A percentile compares a stretch with the other conserved stretches of the same genome.
These are phyloP conservation scores for Sarcophaga variegata DNA, from an alignment of 2,888 invertebrate genomes.

Conservation along the genomic window DNA sequence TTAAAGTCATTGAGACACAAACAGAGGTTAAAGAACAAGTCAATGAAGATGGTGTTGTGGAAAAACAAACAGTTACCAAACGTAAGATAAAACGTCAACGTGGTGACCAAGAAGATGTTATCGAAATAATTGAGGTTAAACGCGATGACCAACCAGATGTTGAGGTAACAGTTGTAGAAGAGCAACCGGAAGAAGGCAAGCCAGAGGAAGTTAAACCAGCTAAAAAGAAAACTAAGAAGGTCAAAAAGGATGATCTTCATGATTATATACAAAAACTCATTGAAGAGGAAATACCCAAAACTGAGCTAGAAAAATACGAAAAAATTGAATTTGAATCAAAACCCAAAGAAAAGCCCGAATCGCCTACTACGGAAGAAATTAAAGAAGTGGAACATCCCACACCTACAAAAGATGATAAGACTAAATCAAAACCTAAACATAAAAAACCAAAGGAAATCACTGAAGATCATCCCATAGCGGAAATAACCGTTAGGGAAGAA, in stretches of 20 bases:
- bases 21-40: slow-evolving; percentile 66
- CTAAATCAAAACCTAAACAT: slow-evolving; percentile 73
- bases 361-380: slow-evolving; percentile 65
- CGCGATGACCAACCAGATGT: slow-evolving; percentile 78
- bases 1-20: slow-evolving; percentile 70
- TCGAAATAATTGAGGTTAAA: slow-evolving; percentile 80
- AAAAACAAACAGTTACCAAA: slow-evolving; percentile 81
- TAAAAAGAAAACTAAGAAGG: slow-evolving; percentile 79
- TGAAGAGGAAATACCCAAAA: slow-evolving; percentile 80
- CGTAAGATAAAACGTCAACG: slow-evolving; percentile 81
- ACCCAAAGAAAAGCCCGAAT: slow-evolving; percentile 74
- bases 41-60: slow-evolving; percentile 78
- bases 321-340: slow-evolving; percentile 79
- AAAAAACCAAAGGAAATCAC: slow-evolving; percentile 65
- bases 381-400: slow-evolving; percentile 73
- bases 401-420: slow-evolving; percentile 76
- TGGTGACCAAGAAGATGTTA: slow-evolving; percentile 79
- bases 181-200: slow-evolving; percentile 76
- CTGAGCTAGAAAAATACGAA: slow-evolving; percentile 82
- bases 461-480: slow-evolving; percentile 70
- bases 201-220: slow-evolving; percentile 75
- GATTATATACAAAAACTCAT: slow-evolving; percentile 80
- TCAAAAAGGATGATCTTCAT: slow-evolving; percentile 79
- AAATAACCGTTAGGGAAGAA: slow-evolving; percentile 74
- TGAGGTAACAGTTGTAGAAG: slow-evolving; percentile 77